A percentile compares a stretch with the other conserved stretches of the same genome.
Evolutionary conservation across 2,113 vertebrate species (phyloP).

Genomic region (Nerophis ophidion): DNA sequence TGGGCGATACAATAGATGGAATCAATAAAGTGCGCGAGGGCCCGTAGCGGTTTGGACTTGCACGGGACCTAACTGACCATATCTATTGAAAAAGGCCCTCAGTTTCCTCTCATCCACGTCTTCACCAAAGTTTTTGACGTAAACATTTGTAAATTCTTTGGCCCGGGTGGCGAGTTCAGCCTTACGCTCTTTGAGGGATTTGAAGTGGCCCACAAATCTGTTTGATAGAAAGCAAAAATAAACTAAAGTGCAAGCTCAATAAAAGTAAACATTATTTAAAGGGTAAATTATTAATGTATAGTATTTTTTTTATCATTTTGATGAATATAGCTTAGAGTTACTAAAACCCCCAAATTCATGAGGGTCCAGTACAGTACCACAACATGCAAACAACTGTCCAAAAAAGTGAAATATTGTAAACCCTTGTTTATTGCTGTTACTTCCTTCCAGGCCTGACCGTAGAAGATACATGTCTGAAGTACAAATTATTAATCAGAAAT

Average conservation of each 20-base stretch:
- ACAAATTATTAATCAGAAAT: too few species aligned
- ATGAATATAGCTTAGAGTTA: not conserved
- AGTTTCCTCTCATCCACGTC: slow-evolving; percentile 97
- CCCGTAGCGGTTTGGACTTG: not conserved
- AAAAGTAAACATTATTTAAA: too few species aligned
- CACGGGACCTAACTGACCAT: slow-evolving; percentile 60
- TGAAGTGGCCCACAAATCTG: slow-evolving; percentile 96
- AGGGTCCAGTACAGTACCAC: too few species aligned
- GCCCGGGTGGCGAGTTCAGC: slow-evolving; percentile 92
- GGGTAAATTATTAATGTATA: not conserved
- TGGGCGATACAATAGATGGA: slow-evolving; percentile 39
- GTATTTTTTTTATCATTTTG: not conserved
- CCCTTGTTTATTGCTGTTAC: too few species aligned
- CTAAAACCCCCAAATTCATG: too few species aligned
- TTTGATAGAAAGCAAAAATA: not conserved
- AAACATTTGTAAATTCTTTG: slow-evolving; percentile 97
- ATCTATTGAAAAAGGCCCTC: slow-evolving; percentile 91
- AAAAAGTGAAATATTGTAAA: too few species aligned
- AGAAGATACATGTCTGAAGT: too few species aligned
- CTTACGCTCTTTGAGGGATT: slow-evolving; percentile 96
- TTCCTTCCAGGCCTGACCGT: too few species aligned
- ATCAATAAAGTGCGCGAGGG: too few species aligned
- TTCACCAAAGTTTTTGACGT: slow-evolving; percentile 93
- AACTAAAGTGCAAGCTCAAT: too few species aligned
- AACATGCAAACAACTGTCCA: too few species aligned